Evolutionary conservation across 2,888 invertebrate genomes (phyloP).

Genomic region (Caenorhabditis virilis): DNA sequence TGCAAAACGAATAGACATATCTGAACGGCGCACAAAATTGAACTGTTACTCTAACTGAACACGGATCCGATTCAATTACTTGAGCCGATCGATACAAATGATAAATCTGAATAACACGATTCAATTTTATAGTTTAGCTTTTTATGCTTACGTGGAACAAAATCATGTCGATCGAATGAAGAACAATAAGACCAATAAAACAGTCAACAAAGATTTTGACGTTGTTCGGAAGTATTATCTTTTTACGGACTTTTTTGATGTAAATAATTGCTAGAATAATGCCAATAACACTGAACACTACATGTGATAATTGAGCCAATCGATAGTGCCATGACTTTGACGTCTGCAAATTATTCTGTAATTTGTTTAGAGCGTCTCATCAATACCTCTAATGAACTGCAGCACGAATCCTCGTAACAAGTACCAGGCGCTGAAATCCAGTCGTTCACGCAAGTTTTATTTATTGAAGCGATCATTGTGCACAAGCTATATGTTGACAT

Average conservation of each 20-base stretch:
- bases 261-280: slow-evolving; percentile 5
- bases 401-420: slow-evolving; percentile 34
- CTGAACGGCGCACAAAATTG: slow-evolving; percentile 32
- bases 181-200: slow-evolving; percentile 15
- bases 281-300: slow-evolving; percentile 14
- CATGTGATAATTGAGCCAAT: slow-evolving; percentile 22
- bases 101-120: slow-evolving; percentile 16
- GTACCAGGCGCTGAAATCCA: slow-evolving; percentile 20
- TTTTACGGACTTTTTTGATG: slow-evolving; percentile 4
- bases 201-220: slow-evolving; percentile 18
- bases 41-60: slow-evolving; percentile 22
- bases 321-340: slow-evolving; percentile 36
- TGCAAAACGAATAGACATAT: slow-evolving; percentile 22
- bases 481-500: too few relatives aligned
- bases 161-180: slow-evolving; percentile 28
- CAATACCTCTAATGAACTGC: slow-evolving; percentile 19
- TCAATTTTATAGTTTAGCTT: too few relatives aligned
- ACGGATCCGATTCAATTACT: slow-evolving; percentile 6
- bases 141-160: slow-evolving; percentile 20
- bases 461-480: too few relatives aligned
- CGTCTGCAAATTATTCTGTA: slow-evolving; percentile 10
- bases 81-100: slow-evolving; percentile 18
- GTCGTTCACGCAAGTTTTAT: too few relatives aligned
- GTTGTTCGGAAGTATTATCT: slow-evolving; percentile 21
- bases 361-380: too few relatives aligned